Evolutionary conservation across 2,797 vertebrate species (phyloP), one percentile per base, ranked within the genome.

Genomic region (Octomys mimax): DNA sequence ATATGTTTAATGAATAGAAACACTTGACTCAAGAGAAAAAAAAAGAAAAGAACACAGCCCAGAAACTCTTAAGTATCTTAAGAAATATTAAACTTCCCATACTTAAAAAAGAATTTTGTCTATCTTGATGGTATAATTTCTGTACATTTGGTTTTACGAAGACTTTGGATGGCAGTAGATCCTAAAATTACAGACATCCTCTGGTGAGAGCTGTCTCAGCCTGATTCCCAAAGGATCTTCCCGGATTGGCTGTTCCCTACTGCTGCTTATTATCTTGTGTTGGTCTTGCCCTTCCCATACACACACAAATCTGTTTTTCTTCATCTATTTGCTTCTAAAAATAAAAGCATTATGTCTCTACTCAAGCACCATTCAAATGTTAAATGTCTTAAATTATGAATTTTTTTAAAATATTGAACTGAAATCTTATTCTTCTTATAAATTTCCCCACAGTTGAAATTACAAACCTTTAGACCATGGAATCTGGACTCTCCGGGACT

Each of bases 1-100:
- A 46, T 11, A 10, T 91, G 59, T 39, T 91, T 91, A 84, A 46
- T 87, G 66, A 91, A 80, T 92, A 82, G 88, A 83, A 95, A 94
- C 64, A 71, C 33, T 93, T 71, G 75, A 85, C 26, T 79, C 21
- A 75, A 78, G 81, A 64, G 36, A 12, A 61, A 66, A n/a, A 62
- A 71, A 36, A 64, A 42, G 31, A 42, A 31, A 31, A 62, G 2
- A 42, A 18, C 6, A 54, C 13, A 81, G 31, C 31, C 54, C 21
- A 71, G 84, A 73, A 90, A 14, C 70, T 87, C 2, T 78, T 70
- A 75, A 91, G 28, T 87, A 92, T 88, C 82, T 87, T 92, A 62
- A 92, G 24, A 54, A 78, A 78, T 16, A 52, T 7, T 8, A 8
- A 49, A 52, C 42, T 49, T 31, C 42, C 8, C 46, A 78, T 18